These are phyloP conservation scores for Aphelenchoides fujianensis DNA, from an alignment of 1,140 invertebrate species.

Conservation along the genomic window DNA sequence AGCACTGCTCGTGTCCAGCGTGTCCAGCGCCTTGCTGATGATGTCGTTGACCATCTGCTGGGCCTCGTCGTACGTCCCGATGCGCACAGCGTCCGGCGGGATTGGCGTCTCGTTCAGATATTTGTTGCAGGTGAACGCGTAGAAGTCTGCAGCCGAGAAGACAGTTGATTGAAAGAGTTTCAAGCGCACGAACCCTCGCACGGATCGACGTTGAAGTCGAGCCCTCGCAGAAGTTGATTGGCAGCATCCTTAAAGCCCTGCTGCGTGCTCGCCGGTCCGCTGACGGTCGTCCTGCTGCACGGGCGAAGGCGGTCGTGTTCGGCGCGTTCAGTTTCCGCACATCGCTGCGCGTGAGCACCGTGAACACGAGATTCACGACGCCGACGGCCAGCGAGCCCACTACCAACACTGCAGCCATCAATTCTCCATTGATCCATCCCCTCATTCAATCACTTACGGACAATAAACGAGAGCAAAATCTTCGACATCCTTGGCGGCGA, in stretches of 20 bases:
- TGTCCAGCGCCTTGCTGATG: neutral
- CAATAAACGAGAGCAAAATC: neutral
- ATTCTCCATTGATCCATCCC: neutral
- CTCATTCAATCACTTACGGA: neutral
- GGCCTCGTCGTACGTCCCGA: slow-evolving; percentile 9
- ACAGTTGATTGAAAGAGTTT: neutral
- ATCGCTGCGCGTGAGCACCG: neutral
- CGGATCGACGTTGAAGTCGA: slow-evolving; percentile 10
- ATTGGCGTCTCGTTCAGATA: slow-evolving; percentile 5
- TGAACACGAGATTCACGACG: neutral
- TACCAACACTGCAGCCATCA: neutral
- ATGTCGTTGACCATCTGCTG: slow-evolving; percentile 1
- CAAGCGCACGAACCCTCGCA: slow-evolving; percentile 8
- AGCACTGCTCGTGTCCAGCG: neutral
- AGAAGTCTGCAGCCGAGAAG: neutral
- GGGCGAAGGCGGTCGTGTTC: neutral
- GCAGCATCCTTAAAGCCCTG: neutral
- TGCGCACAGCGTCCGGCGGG: neutral
- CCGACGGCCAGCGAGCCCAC: neutral
- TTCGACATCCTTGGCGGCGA: too few relatives aligned
- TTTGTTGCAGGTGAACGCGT: neutral
- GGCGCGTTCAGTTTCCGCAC: neutral
- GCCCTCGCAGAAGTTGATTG: neutral
- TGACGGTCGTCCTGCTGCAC: neutral
- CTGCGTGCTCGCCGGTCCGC: neutral